Base-by-base conservation (phyloP, 2,797 vertebrate genomes). In the Xenops minutus region DNA sequence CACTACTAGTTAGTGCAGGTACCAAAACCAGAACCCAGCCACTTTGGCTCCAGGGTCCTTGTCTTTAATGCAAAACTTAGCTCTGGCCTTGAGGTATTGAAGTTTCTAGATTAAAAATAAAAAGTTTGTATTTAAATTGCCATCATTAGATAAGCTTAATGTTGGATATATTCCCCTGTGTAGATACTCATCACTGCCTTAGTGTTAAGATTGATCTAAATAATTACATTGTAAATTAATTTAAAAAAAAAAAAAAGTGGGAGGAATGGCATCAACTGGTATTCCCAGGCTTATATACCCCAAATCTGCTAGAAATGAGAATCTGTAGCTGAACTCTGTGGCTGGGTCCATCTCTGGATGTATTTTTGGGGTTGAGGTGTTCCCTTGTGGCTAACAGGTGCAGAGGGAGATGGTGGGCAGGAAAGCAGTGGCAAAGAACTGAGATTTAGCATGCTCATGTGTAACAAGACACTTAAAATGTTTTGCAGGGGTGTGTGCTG, bases 381-480 rank as follows among this genome's bases (percentile, higher is more conserved):
- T 89, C 54, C 29, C 14, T 41, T 26, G 14, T 0, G 1, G 26
- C 41, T 80, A 36, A 54, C 1, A 6, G 52, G 17, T 2, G 2
- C n/a, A 68, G 49, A 58, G 15, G 29, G 48, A 91, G 54, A 34
- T 20, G 7, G 41, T 0, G 1, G 59, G 20, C 30, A 62, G 41
- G 23, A 52, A 19, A 37, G 15, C 16, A 55, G 69, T 2, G 6
- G n/a, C 69, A 81, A 34, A 88, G 55, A 80, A 43, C 34, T 34
- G 68, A 52, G 48, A 43, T 82, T 83, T 68, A 34, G 36, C 6
- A 2, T 49, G 41, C 44, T 72, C 4, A 3, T 15, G 20, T 73
- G 52, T 69, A 75, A 54, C 10, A 54, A 72, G 62, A 30, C 43
- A 69, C 34, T 88, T 71, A 7, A 17, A 62, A 19, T 32, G 36